phyloP scores from a whole-genome alignment of 2,888 invertebrate species.

The Patella caerulea region DNA sequence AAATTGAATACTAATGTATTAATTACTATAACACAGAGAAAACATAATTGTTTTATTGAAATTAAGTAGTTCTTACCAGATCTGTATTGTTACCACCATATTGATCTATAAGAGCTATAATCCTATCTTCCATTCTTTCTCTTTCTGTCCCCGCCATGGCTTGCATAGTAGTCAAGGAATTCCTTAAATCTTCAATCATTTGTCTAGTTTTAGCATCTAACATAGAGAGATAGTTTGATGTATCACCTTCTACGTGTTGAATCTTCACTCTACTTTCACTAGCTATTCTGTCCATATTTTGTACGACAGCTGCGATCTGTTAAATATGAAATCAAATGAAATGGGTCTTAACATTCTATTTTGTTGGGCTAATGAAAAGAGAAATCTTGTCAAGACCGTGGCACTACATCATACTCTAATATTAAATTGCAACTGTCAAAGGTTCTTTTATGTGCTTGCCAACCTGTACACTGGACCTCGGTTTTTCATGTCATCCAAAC shows the following conservation, averaged over 20 bases:
- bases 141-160: constrained; percentile 57
- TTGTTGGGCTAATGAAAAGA: too few relatives aligned
- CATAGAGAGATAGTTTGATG: constrained; percentile 60
- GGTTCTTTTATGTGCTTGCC: too few relatives aligned
- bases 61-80: constrained; percentile 45
- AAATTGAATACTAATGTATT: too few relatives aligned
- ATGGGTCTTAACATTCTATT: too few relatives aligned
- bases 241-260: constrained; percentile 63
- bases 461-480: too few relatives aligned
- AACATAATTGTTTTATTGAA: not conserved
- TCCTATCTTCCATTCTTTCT: constrained; percentile 65
- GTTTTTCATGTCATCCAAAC: too few relatives aligned
- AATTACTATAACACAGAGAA: not conserved
- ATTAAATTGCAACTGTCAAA: too few relatives aligned
- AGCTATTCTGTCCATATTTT: constrained; percentile 46
- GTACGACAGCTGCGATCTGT: constrained; percentile 25
- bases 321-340: too few relatives aligned
- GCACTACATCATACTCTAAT: too few relatives aligned
- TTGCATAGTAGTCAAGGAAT: constrained; percentile 50
- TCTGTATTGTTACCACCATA: constrained; percentile 47
- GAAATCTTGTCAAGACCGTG: too few relatives aligned
- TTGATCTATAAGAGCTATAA: constrained; percentile 58
- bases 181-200: constrained; percentile 63
- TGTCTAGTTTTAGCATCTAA: constrained; percentile 62
- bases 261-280: constrained; percentile 59